Percentiles rank a stretch among this genome's conserved stretches.
Evolutionary conservation across 2,113 vertebrate genomes (phyloP).

Genomic region (Paedocypris sp.): DNA sequence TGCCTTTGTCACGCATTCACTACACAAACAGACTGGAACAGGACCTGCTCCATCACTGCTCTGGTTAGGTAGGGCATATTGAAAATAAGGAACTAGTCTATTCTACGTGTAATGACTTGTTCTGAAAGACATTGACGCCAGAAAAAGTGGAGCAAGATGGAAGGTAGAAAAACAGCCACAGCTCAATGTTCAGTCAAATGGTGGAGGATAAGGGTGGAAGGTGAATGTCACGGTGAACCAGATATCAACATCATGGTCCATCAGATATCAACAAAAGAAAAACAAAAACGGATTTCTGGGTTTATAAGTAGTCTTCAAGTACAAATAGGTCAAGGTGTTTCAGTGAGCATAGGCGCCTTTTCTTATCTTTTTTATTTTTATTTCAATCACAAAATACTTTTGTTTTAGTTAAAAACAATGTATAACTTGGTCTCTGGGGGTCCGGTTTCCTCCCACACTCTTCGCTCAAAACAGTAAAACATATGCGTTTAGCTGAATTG

Average conservation of each 20-base stretch:
- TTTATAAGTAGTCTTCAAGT: background rate
- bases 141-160: background rate
- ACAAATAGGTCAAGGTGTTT: background rate
- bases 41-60: background rate
- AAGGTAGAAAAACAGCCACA: background rate
- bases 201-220: background rate
- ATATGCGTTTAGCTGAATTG: no score
- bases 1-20: background rate
- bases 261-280: background rate
- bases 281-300: background rate
- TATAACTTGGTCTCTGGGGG: no score
- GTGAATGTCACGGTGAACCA: background rate
- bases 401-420: no score
- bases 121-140: background rate
- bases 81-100: conserved; percentile 1
- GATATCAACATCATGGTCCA: background rate
- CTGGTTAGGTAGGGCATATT: background rate
- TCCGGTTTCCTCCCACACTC: no score
- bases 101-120: background rate
- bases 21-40: conserved; percentile 9
- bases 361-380: no score
- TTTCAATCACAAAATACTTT: no score
- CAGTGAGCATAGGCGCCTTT: no score
- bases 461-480: no score
- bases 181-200: background rate